A percentile compares a stretch with the other conserved stretches of the same genome.
Conservation (phyloP, 2,797 vertebrate species). For the Scolopax bukidnonensis region DNA sequence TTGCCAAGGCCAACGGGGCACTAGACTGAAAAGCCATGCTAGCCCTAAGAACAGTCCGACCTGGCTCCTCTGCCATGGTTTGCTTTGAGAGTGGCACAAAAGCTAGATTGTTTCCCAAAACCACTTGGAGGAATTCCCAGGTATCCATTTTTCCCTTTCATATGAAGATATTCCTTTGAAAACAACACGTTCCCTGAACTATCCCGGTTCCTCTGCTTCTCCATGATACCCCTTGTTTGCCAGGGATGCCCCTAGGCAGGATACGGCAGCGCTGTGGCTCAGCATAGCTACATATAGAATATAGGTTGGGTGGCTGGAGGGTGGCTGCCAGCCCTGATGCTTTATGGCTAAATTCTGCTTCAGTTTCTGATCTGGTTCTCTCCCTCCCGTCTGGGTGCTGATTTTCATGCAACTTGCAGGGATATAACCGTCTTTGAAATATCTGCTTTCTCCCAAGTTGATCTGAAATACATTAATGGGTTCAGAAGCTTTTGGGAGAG, state of each 20-base stretch:
- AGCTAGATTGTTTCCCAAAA: neutral
- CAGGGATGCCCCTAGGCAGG: neutral
- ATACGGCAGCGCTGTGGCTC: rapidly evolving
- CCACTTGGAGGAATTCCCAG: neutral
- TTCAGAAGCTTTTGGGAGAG: constrained; percentile 3
- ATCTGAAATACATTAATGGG: neutral
- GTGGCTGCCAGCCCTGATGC: neutral
- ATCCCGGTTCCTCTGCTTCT: neutral
- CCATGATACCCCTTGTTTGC: neutral
- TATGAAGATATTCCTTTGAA: neutral
- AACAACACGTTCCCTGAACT: neutral
- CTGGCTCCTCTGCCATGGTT: neutral
- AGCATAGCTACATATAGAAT: neutral
- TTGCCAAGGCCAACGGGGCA: neutral
- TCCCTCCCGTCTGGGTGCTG: neutral
- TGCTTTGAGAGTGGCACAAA: neutral
- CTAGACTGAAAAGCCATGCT: neutral
- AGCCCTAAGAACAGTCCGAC: neutral
- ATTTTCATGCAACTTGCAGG: neutral
- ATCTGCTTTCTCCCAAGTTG: neutral
- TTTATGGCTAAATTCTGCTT: neutral
- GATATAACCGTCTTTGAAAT: neutral
- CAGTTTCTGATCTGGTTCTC: rapidly evolving
- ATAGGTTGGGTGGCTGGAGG: neutral
- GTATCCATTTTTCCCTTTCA: neutral